These are phyloP conservation scores for Tychaedon coryphoeus DNA, from an alignment of 2,113 vertebrate species.

Conservation along the genomic window DNA sequence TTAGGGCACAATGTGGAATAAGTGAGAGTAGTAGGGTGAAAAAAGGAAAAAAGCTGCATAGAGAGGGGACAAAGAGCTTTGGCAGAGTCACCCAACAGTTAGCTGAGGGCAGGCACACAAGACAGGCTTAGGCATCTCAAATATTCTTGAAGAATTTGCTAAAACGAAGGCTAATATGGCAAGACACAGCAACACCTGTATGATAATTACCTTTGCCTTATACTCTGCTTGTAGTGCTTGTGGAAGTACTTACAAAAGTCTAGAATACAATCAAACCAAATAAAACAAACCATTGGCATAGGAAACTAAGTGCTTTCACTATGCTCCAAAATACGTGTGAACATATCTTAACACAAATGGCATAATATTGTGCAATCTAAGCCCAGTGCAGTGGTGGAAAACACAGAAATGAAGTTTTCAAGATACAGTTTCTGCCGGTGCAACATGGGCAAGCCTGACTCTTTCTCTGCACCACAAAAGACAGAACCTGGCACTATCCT, in stretches of 20 bases:
- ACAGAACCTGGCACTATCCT: not conserved
- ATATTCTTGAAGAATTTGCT: not conserved
- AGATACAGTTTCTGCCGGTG: not conserved
- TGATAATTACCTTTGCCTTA: constrained; percentile 77
- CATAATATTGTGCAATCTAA: not conserved
- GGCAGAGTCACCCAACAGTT: not conserved
- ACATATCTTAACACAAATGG: not conserved
- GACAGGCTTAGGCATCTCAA: not conserved
- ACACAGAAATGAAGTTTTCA: not conserved
- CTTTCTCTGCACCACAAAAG: not conserved
- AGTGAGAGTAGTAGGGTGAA: not conserved
- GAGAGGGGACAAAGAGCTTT: not conserved
- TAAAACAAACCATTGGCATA: not conserved
- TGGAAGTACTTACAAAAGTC: constrained; percentile 77
- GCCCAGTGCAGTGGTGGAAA: not conserved
- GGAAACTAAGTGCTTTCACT: not conserved
- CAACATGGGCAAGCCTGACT: not conserved
- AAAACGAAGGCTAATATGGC: not conserved
- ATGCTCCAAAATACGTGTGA: not conserved
- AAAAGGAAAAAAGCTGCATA: not conserved
- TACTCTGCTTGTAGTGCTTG: constrained; percentile 79
- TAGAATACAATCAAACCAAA: not conserved
- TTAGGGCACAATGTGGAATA: not conserved
- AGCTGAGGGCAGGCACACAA: not conserved
- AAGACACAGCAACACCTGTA: constrained; percentile 73